Evolutionary conservation across 2,888 invertebrate genomes (phyloP), one percentile per base, ranked within the genome.

Genomic region (Phengaris alcon): DNA sequence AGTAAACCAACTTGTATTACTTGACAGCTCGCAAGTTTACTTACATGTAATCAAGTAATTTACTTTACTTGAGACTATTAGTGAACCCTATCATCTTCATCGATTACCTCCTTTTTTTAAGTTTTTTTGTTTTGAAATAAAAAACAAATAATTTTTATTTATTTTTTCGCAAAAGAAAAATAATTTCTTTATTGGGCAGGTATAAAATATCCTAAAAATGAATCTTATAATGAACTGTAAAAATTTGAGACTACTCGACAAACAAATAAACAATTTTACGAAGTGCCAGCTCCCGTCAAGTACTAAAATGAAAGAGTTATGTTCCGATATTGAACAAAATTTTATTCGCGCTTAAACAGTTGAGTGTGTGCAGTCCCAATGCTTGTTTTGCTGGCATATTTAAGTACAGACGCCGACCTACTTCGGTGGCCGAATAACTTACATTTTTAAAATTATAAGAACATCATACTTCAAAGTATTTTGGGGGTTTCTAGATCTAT

Each of bases 321-420:
- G 72, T 52, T 35, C 6, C 52, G 72, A 72, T 72, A 54, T 72
- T 52, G 72, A 52, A 54, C 22, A 68, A 44, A 12, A 44, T 72
- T 68, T 69, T 69, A 69, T 69, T 69, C 6, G 6, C 22, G 54
- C n/a, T 57, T 35, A 52, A 73, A 59, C 74, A 54, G 12, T 13
- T 12, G 55, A 73, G 73, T 73, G 68, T 77, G 54, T 64, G 8
- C 59, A 54, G 51, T 54, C 75, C 73, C 68, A 51, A 68, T 68
- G 54, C 76, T 77, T 76, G 77, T 77, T 76, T 77, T 76, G 75
- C 68, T 76, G 68, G 73, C 68, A 59, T 64, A 74, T 74, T 74
- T 51, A 73, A 76, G 73, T 76, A 69, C 48, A 51, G 69, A 52
- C 64, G 51, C 48, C 75, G 74, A 75, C 75, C 76, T 54, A 75